Conservation (phyloP, 2,888 invertebrate genomes). For the Drosophila putrida region DNA sequence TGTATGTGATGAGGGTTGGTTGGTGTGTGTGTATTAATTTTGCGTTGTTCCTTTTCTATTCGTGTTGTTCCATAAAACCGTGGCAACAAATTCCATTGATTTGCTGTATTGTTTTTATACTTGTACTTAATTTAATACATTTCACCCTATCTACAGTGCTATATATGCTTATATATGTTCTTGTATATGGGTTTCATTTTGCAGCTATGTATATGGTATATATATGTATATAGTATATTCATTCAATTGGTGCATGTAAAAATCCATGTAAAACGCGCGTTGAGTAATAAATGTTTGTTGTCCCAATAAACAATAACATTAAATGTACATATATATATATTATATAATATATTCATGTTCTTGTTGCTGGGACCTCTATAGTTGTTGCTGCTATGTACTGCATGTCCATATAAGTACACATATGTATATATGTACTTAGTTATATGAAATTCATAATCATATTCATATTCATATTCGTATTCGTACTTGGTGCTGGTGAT, state of each 20-base stretch:
- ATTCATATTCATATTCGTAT: slow-evolving; percentile 36
- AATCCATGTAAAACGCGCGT: slow-evolving; percentile 77
- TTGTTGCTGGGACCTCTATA: slow-evolving; percentile 28
- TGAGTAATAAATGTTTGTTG: slow-evolving; percentile 61
- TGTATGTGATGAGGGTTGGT: slow-evolving; percentile 4
- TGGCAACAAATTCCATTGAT: slow-evolving; percentile 54
- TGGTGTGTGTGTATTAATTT: slow-evolving; percentile 24
- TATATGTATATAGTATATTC: slow-evolving; percentile 44
- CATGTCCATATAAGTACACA: slow-evolving; percentile 33
- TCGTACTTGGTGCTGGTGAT: slow-evolving; percentile 74
- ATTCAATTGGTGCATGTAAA: slow-evolving; percentile 80
- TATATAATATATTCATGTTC: slow-evolving; percentile 21
- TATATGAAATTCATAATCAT: slow-evolving; percentile 12
- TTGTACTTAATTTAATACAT: slow-evolving; percentile 65
- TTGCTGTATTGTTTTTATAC: slow-evolving; percentile 36
- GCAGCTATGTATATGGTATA: slow-evolving; percentile 45
- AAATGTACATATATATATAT: slow-evolving; percentile 38
- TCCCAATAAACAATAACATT: slow-evolving; percentile 55
- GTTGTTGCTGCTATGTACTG: slow-evolving; percentile 36
- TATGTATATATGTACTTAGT: slow-evolving; percentile 25
- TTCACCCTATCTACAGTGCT: slow-evolving; percentile 79
- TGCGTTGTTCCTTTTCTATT: slow-evolving; percentile 63
- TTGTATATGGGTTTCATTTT: slow-evolving; percentile 32
- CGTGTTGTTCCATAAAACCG: slow-evolving; percentile 68
- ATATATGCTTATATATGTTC: slow-evolving; percentile 38